Evolutionary conservation across 2,797 vertebrate genomes (phyloP).

Genomic region (Pelobates cultripes): DNA sequence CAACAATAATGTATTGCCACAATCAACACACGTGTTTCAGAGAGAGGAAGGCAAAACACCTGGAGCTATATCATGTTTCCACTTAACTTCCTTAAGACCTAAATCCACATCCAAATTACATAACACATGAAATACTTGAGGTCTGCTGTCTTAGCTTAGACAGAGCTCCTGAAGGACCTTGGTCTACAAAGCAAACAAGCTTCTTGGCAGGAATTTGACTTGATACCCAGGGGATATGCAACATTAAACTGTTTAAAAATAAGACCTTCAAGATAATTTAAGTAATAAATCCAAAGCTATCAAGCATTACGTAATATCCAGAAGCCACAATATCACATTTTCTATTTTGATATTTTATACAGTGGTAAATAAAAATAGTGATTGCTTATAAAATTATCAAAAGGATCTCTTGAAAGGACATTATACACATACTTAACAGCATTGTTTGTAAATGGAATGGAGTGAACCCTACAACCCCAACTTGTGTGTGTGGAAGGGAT

Average conservation of each 20-base stretch:
- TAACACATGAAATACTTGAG: constrained; percentile 58
- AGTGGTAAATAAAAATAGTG: background rate
- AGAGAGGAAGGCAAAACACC: constrained; percentile 62
- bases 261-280: constrained; percentile 22
- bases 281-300: background rate
- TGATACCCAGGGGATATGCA: constrained; percentile 49
- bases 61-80: constrained; percentile 64
- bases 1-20: constrained; percentile 39
- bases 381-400: no score
- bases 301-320: background rate
- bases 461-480: no score
- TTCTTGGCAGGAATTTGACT: constrained; percentile 60
- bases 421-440: background rate
- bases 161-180: constrained; percentile 59
- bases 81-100: constrained; percentile 59
- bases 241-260: constrained; percentile 48
- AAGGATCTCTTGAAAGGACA: no score
- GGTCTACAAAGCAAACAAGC: constrained; percentile 48
- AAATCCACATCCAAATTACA: constrained; percentile 62
- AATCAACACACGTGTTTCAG: constrained; percentile 43
- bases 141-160: constrained; percentile 61
- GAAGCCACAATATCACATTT: background rate
- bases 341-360: background rate
- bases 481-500: no score
- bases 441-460: no score